Percentiles rank a stretch among this genome's conserved stretches.
Conservation (phyloP, 2,888 invertebrate species). For the Hermaeophaga mercurialis region DNA sequence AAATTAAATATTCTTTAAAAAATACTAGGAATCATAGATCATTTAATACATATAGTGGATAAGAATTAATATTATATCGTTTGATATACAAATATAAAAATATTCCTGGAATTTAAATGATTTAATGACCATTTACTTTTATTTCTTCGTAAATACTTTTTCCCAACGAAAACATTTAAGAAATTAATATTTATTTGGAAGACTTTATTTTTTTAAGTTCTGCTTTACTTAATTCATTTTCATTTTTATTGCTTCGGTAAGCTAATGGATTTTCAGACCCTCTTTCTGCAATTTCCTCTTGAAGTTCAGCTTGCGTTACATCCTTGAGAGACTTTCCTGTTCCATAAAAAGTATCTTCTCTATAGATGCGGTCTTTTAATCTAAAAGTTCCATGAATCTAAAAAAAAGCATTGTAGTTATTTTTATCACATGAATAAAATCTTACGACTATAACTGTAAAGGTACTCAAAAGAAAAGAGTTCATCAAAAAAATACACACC, state of each 20-base stretch:
- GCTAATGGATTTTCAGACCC: constrained; percentile 59
- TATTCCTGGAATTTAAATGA: too few species aligned
- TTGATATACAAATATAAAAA: too few species aligned
- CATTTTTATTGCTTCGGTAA: constrained; percentile 53
- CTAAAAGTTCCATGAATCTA: constrained; percentile 73
- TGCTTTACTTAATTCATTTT: constrained; percentile 40
- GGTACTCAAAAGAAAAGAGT: too few species aligned
- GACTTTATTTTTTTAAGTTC: constrained; percentile 9
- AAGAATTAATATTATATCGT: too few species aligned
- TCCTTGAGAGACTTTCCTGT: constrained; percentile 60
- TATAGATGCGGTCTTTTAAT: constrained; percentile 67
- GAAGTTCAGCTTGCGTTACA: constrained; percentile 60
- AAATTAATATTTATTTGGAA: too few species aligned
- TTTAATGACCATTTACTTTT: too few species aligned
- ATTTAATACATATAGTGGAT: too few species aligned
- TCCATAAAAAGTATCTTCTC: constrained; percentile 70
- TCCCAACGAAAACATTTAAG: too few species aligned
- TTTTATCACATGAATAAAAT: background rate
- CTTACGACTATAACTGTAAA: too few species aligned
- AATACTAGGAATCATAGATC: too few species aligned
- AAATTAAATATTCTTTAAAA: too few species aligned
- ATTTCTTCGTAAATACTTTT: too few species aligned
- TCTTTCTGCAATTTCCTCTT: constrained; percentile 58
- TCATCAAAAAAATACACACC: constrained; percentile 58
- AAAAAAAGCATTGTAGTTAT: constrained; percentile 39